Evolutionary conservation across 2,888 invertebrate genomes (phyloP).

Genomic region (Stenichneumon culpator): DNA sequence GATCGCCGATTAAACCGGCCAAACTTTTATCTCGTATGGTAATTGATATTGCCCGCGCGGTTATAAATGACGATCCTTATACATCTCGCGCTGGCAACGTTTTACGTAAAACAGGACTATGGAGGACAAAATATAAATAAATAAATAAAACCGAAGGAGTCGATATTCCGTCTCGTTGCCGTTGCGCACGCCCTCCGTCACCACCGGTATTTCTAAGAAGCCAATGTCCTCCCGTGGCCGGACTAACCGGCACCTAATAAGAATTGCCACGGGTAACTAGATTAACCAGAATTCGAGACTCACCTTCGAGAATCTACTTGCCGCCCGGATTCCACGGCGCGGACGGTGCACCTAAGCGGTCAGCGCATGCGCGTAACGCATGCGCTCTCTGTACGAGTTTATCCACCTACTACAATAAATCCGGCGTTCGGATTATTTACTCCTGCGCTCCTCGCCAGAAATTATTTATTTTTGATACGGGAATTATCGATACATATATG

Average conservation of each 20-base stretch:
- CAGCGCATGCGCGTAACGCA: neutral
- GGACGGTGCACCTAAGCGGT: constrained; percentile 14
- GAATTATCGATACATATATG: neutral
- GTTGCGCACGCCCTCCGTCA: constrained; percentile 5
- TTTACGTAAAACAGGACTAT: constrained; percentile 22
- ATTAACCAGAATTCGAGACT: constrained; percentile 69
- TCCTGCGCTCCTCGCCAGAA: neutral
- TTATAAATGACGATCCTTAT: neutral
- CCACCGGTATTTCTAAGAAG: constrained; percentile 50
- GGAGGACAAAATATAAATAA: constrained; percentile 17
- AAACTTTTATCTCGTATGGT: constrained; percentile 4
- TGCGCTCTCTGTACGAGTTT: neutral
- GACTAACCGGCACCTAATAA: constrained; percentile 68
- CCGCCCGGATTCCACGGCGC: constrained; percentile 17
- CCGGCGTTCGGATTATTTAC: neutral
- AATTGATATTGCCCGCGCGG: constrained; percentile 19
- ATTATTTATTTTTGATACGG: neutral
- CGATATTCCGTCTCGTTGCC: neutral
- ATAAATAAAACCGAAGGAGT: constrained; percentile 20
- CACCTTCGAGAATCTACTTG: constrained; percentile 33
- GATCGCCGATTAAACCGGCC: constrained; percentile 29
- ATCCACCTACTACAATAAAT: neutral
- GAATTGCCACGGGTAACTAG: constrained; percentile 67
- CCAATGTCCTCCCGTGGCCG: constrained; percentile 59
- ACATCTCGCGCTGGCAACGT: neutral